Base-by-base conservation (phyloP, 2,113 vertebrate genomes). In the Notothenia coriiceps region DNA sequence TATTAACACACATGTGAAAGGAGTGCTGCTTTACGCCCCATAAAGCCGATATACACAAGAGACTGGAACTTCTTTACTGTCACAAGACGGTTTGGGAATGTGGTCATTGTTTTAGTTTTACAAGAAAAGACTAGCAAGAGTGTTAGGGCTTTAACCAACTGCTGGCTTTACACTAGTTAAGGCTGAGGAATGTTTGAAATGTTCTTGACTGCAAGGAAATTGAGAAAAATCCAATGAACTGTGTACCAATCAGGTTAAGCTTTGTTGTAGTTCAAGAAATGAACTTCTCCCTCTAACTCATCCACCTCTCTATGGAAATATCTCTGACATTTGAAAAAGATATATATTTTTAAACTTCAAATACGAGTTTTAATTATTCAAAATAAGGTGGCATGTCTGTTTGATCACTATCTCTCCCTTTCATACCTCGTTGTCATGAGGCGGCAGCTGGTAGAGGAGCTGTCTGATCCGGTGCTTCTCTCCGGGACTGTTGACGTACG, bases 381-480 rank as follows among this genome's bases (percentile, higher is more conserved):
- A 4, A 47, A 64, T 7, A 15, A 64, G 13, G 7, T 25, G 62
- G 2, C 15, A n/a, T 51, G 13, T 49, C 0, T 49, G 22, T 17
- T 47, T 47, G 44, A 49, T 49, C 46, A 10, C 43, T 11, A 35
- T 25, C 46, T 61, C 49, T 35, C 54, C 54, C 46, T 40, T 20
- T 66, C 22, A 55, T 96, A 99, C 98, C 97, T 99, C 98, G 0
- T 97, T 99, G 91, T 99, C 98, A 0, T 99, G 97, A 0, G 97
- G 98, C 1, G 98, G 98, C 83, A 99, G 95, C 93, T 99, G 98
- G 93, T 97, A 98, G 51, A 99, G 94, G 47, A 99, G 98, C 85
- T 99, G 98, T 87, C 97, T 96, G 88, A 99, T 97, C 59, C 98
- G 86, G 88, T 97, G 95, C 80, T 98, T 99, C 93, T 99, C 98